phyloP scores from a whole-genome alignment of 2,113 vertebrate species.

The Phoxinus phoxinus region DNA sequence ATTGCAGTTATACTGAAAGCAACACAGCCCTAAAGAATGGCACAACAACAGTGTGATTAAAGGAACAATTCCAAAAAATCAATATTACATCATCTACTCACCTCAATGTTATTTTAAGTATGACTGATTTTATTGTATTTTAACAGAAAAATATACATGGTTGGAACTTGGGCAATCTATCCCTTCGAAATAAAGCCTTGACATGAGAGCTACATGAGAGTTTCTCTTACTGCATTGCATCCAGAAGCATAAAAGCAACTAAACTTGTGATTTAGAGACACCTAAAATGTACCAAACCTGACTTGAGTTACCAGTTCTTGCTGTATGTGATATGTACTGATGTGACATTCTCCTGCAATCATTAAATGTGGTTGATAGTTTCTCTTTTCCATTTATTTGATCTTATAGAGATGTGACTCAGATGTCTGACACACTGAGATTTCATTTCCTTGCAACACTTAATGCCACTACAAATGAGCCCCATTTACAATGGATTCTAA shows the following conservation, averaged over 20 bases:
- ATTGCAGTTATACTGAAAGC: too few species aligned
- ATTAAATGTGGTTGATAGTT: background rate
- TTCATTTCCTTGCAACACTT: constrained; percentile 32
- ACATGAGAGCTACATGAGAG: constrained; percentile 10
- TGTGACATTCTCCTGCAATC: constrained; percentile 1
- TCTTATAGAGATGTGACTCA: constrained; percentile 20
- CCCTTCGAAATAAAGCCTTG: background rate
- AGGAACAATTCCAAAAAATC: background rate
- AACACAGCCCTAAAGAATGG: background rate
- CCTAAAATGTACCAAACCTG: background rate
- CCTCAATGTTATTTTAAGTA: background rate
- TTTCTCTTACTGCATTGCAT: background rate
- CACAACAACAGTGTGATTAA: too few species aligned
- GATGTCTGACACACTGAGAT: constrained; percentile 14
- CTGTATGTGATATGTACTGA: constrained; percentile 10
- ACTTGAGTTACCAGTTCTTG: constrained; percentile 3
- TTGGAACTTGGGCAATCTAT: background rate
- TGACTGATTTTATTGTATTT: background rate
- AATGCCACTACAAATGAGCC: background rate
- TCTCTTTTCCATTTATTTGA: constrained; percentile 30
- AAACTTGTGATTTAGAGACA: background rate
- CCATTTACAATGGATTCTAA: background rate
- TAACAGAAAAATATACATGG: background rate
- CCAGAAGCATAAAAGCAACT: background rate
- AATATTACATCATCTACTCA: background rate